Conservation (phyloP, 2,888 invertebrate genomes). For the Drosophila siamana region DNA sequence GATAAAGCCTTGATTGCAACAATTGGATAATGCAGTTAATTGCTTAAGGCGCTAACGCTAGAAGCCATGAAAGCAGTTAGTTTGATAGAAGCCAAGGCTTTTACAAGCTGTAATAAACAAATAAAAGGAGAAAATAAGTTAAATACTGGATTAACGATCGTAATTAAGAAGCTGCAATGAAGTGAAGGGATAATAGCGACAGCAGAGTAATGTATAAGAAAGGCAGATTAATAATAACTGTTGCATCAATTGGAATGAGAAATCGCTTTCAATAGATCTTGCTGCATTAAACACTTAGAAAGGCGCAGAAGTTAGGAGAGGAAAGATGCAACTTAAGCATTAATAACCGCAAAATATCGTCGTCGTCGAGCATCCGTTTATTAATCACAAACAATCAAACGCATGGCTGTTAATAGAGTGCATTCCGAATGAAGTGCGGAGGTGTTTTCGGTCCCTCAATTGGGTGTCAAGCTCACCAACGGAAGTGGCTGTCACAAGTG, state of each 20-base stretch:
- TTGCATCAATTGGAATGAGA: too few species aligned
- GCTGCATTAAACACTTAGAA: too few species aligned
- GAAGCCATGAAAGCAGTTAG: background rate
- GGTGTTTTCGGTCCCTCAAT: slow-evolving; percentile 35
- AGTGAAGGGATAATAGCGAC: too few species aligned
- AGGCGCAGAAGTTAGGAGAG: too few species aligned
- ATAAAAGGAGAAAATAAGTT: background rate
- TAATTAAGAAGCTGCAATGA: background rate
- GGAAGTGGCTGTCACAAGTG: slow-evolving; percentile 42
- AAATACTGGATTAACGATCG: background rate
- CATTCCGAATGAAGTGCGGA: slow-evolving; percentile 8
- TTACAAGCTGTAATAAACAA: background rate
- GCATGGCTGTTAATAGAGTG: background rate
- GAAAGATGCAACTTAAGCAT: background rate
- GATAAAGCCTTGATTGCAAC: slow-evolving; percentile 4
- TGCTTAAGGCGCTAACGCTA: background rate
- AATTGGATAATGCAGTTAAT: slow-evolving; percentile 4
- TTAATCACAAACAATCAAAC: background rate
- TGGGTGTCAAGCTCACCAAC: slow-evolving; percentile 38
- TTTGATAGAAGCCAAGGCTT: background rate
- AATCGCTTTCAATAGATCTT: too few species aligned
- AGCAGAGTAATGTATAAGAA: too few species aligned
- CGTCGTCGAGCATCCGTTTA: background rate
- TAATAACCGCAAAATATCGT: background rate
- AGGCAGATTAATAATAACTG: too few species aligned